Evolutionary conservation across 2,888 invertebrate genomes (phyloP).

Genomic region (Stratiomys singularior): DNA sequence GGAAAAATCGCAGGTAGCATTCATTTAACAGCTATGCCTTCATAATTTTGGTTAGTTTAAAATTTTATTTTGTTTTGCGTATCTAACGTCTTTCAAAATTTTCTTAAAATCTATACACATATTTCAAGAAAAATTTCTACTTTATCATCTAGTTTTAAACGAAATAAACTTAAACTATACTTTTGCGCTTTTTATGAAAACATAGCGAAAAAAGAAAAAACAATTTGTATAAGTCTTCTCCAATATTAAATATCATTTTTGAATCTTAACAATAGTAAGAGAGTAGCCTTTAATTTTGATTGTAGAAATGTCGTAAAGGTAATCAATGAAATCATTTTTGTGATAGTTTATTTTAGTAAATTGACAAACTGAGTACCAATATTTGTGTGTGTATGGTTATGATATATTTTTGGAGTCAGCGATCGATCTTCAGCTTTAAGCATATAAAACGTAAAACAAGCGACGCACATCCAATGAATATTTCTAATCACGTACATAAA

Average conservation of each 20-base stretch:
- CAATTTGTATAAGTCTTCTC: neutral
- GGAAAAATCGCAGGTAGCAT: slow-evolving; percentile 59
- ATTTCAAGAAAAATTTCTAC: neutral
- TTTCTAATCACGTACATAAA: no score
- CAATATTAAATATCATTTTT: neutral
- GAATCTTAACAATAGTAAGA: neutral
- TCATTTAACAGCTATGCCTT: slow-evolving; percentile 49
- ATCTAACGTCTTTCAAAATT: neutral
- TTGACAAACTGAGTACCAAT: no score
- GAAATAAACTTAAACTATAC: slow-evolving; percentile 12
- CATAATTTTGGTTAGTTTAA: slow-evolving; percentile 42
- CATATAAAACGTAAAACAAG: slow-evolving; percentile 23
- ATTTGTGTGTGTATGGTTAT: neutral
- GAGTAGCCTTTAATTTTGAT: neutral
- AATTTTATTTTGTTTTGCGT: slow-evolving; percentile 21
- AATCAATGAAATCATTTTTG: slow-evolving; percentile 41
- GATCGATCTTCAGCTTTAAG: slow-evolving; percentile 14
- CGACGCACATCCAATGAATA: slow-evolving; percentile 27
- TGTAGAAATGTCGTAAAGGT: slow-evolving; percentile 30
- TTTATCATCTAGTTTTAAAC: neutral
- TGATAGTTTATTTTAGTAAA: neutral
- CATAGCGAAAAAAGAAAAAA: slow-evolving; percentile 35
- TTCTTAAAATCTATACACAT: neutral
- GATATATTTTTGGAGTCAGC: slow-evolving; percentile 20
- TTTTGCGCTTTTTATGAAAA: slow-evolving; percentile 45